Conservation (phyloP, 2,888 invertebrate genomes). For the Callyntrura sp. region DNA sequence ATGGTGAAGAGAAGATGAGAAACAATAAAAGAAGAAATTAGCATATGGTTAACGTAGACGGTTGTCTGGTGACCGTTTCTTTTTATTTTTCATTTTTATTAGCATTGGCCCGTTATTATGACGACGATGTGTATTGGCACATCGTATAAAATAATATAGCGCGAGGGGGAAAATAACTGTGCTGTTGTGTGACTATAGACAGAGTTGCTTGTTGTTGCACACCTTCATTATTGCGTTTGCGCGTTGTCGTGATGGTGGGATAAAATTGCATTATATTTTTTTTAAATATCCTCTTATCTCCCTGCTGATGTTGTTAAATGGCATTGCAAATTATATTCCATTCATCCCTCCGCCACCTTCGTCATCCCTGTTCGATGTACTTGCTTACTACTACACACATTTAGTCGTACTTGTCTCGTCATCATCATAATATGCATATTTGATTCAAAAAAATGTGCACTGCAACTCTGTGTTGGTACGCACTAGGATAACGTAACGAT, state of each 20-base stretch:
- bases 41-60: not conserved
- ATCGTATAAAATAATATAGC: slow-evolving; percentile 11
- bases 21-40: not conserved
- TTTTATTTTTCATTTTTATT: slow-evolving; percentile 23
- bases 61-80: not conserved
- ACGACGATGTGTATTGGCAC: not conserved
- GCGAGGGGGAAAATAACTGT: not conserved
- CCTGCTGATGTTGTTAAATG: slow-evolving; percentile 26
- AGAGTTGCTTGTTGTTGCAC: no score
- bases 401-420: not conserved
- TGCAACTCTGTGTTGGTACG: not conserved
- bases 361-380: no score
- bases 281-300: slow-evolving; percentile 17
- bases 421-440: no score
- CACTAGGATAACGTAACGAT: not conserved
- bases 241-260: not conserved
- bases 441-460: no score
- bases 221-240: not conserved
- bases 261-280: slow-evolving; percentile 18
- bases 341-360: not conserved
- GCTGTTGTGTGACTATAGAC: no score
- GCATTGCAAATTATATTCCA: slow-evolving; percentile 22
- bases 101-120: slow-evolving; percentile 1
- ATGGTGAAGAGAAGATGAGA: not conserved
- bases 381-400: not conserved